Evolutionary conservation across 2,797 vertebrate genomes (phyloP).

Genomic region (Sarcoramphus papa): DNA sequence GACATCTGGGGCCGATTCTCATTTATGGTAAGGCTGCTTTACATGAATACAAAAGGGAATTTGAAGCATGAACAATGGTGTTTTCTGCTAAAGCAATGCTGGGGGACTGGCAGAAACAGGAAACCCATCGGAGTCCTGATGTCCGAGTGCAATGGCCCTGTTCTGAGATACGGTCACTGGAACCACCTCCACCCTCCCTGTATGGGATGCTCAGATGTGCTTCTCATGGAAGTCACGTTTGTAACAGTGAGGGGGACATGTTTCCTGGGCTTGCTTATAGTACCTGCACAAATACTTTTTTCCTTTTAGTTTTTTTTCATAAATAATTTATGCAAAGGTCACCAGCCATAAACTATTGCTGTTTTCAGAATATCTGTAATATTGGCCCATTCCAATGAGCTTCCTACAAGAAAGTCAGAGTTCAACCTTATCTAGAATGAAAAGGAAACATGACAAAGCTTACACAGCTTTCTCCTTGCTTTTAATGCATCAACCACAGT

Average conservation of each 20-base stretch:
- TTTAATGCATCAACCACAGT: constrained; percentile 42
- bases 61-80: background rate
- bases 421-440: constrained; percentile 24
- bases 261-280: background rate
- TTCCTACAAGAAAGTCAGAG: background rate
- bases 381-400: background rate
- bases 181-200: background rate
- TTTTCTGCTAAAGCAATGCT: background rate
- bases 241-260: background rate
- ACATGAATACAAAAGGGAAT: background rate
- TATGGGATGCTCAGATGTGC: background rate
- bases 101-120: background rate
- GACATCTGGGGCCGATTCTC: background rate
- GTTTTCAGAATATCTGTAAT: background rate
- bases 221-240: background rate
- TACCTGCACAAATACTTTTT: background rate
- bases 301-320: background rate
- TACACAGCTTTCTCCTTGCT: constrained; percentile 6
- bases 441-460: constrained; percentile 43
- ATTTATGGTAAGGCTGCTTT: background rate
- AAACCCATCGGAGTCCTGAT: background rate
- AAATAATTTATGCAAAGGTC: background rate
- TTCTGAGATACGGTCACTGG: background rate
- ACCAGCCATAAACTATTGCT: background rate
- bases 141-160: background rate